Base-by-base conservation (phyloP, 2,888 invertebrate species). In the Pocota personata region DNA sequence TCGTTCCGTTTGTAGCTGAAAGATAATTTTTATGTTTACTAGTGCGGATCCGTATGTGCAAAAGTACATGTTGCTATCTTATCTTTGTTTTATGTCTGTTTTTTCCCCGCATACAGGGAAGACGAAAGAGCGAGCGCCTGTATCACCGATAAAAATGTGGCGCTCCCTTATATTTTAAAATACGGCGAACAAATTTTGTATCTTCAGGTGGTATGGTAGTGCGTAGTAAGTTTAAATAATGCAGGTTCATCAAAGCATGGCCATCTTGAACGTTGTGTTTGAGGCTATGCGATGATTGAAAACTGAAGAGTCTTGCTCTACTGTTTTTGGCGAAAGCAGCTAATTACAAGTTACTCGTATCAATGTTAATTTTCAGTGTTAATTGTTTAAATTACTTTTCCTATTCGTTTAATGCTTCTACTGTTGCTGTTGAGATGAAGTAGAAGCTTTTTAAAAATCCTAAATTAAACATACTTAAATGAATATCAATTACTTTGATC, bases 51-150 rank as follows among this genome's bases (percentile, higher is more conserved):
- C 37, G 16, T 37, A 46, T 52, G 24, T 57, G 46, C 24, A 66
- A 24, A 32, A 27, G 43, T 46, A 50, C 46, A 67, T 40, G 30
- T 16, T 12, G 21, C 40, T 83, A 78, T 83, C 82, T 83, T 66
- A 83, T 83, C 82, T 78, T 48, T 66, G 72, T 72, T 78, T 58
- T 52, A 82, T 78, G 82, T 66, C 78, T 82, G 60, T 71, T 69
- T 69, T 76, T 43, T 71, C 30, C n/a, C n/a, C 46, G 50, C 64
- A 43, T 6, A 32, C 4, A 30, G 3, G 21, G 21, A 52, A 30
- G 40, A 27, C 52, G 16, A 40, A 40, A 40, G 27, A 37, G 16
- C n/a, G 14, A 55, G 52, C 19, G 52, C 12, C 40, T n/a, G 37
- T 12, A 3, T 40, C 21, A 27, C 50, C 12, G 67, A 67, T 67